Base-by-base conservation (phyloP, 2,113 vertebrate genomes). In the Blennius ocellaris region DNA sequence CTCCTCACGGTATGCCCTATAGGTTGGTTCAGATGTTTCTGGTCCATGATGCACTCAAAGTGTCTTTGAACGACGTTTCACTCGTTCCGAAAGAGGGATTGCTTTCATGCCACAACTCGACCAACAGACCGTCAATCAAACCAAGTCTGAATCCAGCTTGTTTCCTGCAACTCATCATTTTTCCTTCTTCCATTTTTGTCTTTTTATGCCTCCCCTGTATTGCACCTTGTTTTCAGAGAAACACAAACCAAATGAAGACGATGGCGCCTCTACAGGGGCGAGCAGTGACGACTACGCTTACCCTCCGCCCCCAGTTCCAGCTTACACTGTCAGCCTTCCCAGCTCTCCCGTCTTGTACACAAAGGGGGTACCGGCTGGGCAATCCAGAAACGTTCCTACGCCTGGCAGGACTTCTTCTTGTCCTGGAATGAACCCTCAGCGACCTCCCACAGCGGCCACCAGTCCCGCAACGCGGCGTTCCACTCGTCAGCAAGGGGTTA, bases 281-380 rank as follows among this genome's bases (percentile, higher is more conserved):
- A 65, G 56, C 65, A 80, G 49, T 5, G 78, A 84, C 1, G 80
- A 88, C 69, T 90, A 90, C 6, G 59, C 84, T 30, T 73, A 78
- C 47, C 87, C 78, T 64, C 85, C 82, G 9, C 78, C 88, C 12
- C 88, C 89, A 0, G 55, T 87, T 39, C 76, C 39, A 1, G 79
- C 78, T 7, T 83, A 76, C 78, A 87, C 75, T 36, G 15, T 73
- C 12, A 86, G 84, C 56, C 64, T 88, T n/a, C 86, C 90, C 12
- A 80, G 49, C 51, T 88, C 86, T 38, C 89, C 89, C 0, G 9
- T 77, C 39, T 52, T 80, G 1, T 81, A 80, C 75, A 73, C 71
- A 55, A 81, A 51, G 11, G 9, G 39, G 1, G 2, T 43, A 0
- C 14, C 43, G n/a, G 66, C 54, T 6, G 67, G 77, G 9, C 76